These are phyloP conservation scores for Oriolus oriolus DNA, from an alignment of 2,113 vertebrate genomes.

Conservation along the genomic window DNA sequence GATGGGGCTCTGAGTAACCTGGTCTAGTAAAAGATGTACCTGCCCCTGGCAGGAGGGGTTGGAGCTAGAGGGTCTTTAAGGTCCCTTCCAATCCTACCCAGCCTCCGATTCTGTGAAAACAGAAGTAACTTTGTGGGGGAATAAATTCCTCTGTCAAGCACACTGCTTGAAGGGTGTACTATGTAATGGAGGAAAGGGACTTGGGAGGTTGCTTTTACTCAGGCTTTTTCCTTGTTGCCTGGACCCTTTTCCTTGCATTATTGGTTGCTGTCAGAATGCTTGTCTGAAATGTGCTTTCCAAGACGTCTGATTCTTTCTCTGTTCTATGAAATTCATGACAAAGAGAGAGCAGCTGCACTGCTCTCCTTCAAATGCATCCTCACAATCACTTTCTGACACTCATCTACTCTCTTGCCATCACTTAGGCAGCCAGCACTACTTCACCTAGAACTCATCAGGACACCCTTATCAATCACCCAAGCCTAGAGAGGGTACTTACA, in stretches of 20 bases:
- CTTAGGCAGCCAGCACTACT: not conserved
- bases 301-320: not conserved
- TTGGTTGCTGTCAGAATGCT: not conserved
- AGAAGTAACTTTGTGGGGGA: not conserved
- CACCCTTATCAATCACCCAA: not conserved
- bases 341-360: not conserved
- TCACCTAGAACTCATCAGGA: not conserved
- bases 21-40: not conserved
- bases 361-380: not conserved
- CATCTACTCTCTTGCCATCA: not conserved
- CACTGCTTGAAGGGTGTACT: fast-evolving
- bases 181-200: not conserved
- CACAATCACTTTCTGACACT: not conserved
- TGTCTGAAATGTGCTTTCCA: not conserved
- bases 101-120: not conserved
- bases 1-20: not conserved
- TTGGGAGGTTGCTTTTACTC: not conserved
- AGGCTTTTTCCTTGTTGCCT: not conserved
- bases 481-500: not conserved
- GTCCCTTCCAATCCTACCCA: not conserved
- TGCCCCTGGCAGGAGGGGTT: not conserved
- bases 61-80: not conserved
- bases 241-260: not conserved
- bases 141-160: not conserved
- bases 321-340: not conserved